Conservation (phyloP, 2,113 vertebrate species). For the Pontoporia blainvillei region DNA sequence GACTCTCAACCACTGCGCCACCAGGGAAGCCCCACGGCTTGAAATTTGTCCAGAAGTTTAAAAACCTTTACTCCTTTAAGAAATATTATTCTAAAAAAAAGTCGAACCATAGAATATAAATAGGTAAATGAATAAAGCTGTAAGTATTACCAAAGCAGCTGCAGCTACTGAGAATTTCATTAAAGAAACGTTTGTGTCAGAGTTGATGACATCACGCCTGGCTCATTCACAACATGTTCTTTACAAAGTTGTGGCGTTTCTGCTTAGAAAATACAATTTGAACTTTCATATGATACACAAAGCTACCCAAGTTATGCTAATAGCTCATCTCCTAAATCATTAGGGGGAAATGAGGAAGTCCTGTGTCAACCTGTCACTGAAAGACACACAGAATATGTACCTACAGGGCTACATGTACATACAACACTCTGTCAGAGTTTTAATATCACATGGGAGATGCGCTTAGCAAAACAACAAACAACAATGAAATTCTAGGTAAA, state of each 20-base stretch:
- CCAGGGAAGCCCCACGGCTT: no score
- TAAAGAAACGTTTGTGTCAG: background rate
- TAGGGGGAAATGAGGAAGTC: background rate
- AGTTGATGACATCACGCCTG: background rate
- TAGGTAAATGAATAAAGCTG: background rate
- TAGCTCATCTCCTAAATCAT: background rate
- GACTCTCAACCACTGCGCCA: no score
- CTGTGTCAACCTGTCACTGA: background rate
- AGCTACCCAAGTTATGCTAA: background rate
- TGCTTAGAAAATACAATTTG: background rate
- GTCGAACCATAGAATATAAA: background rate
- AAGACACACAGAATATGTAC: background rate
- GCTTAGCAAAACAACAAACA: background rate
- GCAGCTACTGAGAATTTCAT: background rate
- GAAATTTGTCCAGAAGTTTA: background rate
- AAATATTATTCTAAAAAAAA: background rate
- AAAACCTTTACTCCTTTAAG: background rate
- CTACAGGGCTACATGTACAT: rapidly evolving
- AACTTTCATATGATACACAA: background rate
- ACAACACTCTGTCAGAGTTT: background rate
- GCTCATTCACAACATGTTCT: background rate
- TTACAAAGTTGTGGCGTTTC: background rate
- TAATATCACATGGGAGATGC: background rate
- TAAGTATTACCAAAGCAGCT: background rate
- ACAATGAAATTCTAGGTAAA: background rate